Percentiles rank a stretch among this genome's conserved stretches.
phyloP scores from a whole-genome alignment of 1,140 invertebrate genomes.

The Berghia stephanieae region DNA sequence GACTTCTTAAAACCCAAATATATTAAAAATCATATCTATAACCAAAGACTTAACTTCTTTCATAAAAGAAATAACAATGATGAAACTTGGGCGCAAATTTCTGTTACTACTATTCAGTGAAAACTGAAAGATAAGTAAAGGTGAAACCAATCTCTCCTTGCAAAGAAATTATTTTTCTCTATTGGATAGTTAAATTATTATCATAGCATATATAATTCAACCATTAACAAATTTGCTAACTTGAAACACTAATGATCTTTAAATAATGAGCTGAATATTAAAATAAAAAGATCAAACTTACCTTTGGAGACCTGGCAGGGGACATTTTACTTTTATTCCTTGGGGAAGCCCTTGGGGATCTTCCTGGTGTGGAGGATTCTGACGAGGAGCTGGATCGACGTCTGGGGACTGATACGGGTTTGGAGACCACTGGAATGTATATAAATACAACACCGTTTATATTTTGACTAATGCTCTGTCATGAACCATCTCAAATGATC shows the following conservation, averaged over 20 bases:
- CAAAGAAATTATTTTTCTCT: neutral
- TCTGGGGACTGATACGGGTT: constrained; percentile 64
- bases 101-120: too few relatives aligned
- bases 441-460: too few relatives aligned
- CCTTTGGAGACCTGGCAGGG: constrained; percentile 19
- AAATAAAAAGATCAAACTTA: too few relatives aligned
- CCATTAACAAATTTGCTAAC: neutral
- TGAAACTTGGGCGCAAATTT: too few relatives aligned
- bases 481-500: too few relatives aligned
- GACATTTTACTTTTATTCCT: constrained; percentile 4
- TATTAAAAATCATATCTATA: too few relatives aligned
- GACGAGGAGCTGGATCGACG: constrained; percentile 56
- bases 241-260: neutral
- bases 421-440: constrained; percentile 46
- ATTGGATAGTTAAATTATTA: neutral
- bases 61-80: too few relatives aligned
- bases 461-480: too few relatives aligned
- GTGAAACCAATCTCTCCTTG: neutral
- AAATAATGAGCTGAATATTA: too few relatives aligned
- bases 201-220: neutral
- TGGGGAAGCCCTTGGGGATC: constrained; percentile 50
- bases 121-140: too few relatives aligned
- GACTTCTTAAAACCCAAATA: too few relatives aligned
- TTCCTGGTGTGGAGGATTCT: constrained; percentile 54
- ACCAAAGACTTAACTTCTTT: too few relatives aligned